Evolutionary conservation across 2,797 vertebrate genomes (phyloP), one percentile per base, ranked within the genome.

Genomic region (Rhynchonycteris naso): DNA sequence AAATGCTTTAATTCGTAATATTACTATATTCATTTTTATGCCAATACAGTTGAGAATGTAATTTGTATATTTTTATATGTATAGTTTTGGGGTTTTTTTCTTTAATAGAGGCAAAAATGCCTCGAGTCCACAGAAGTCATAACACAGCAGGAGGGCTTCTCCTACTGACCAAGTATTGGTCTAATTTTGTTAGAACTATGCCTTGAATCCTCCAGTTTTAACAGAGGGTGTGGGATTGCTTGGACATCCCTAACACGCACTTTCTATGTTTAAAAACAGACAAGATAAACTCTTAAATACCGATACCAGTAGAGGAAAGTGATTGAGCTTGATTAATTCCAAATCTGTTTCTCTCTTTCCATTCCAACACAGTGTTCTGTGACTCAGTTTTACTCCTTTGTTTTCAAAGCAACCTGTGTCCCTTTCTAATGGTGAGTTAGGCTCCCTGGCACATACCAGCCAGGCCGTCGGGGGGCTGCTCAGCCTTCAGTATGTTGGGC

Each of bases 21-120:
- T 54, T 54, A 81, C 74, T 72, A 72, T 86, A 43, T 28, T 81
- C 54, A 80, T 87, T 47, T 95, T 93, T 93, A 61, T 91, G 66
- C 30, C 22, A 89, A 47, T 50, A 2, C 22, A 91, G 11, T 81
- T 87, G n/a, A n/a, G 35, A 78, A 56, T 78, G 24, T 78, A 78
- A 35, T 56, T 56, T 54, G 33, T 35, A 35, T 56, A 19, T 56
- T 13, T 68, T 7, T 56, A 47, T 22, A n/a, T 61, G 11, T 19
- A 13, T 30, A 52, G 65, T 24, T 74, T 54, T 43, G 5, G 43
- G 38, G 16, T 86, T 86, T 33, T 79, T 61, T 79, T 75, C 50
- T 94, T 66, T 21, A 85, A 24, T 75, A 63, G 63, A 74, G 61
- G n/a, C 26, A 75, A 26, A 87, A 38, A 65, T 56, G 6, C 90